phyloP scores from a whole-genome alignment of 1,140 invertebrate genomes.

The Atopsyche davidsoni region DNA sequence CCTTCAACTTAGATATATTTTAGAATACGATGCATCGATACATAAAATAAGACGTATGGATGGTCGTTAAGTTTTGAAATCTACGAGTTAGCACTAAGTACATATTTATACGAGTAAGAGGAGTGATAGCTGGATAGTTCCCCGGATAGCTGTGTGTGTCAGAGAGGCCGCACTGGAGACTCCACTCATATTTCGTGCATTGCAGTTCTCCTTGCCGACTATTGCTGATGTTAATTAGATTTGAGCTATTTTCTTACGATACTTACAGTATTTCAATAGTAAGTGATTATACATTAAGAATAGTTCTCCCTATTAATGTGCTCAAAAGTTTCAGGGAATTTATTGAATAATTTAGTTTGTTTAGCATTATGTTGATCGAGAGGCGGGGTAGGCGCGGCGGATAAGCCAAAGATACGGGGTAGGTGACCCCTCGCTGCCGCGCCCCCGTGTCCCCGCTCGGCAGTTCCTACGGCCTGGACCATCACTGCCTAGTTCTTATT shows the following conservation, averaged over 20 bases:
- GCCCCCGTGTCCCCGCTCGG: conserved; percentile 38
- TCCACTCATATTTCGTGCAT: conserved; percentile 31
- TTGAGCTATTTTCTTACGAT: conserved; percentile 25
- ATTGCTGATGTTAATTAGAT: conserved; percentile 16
- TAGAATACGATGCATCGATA: too few species aligned
- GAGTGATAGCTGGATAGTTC: too few species aligned
- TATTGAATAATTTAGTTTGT: conserved; percentile 28
- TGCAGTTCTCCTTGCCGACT: conserved; percentile 18
- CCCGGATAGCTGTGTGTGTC: too few species aligned
- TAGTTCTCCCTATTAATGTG: conserved; percentile 31
- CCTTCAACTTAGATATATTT: too few species aligned
- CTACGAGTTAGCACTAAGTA: too few species aligned
- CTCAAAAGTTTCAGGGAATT: conserved; percentile 30
- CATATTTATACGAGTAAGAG: too few species aligned
- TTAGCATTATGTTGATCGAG: conserved; percentile 25
- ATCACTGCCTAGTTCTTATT: conserved; percentile 35
- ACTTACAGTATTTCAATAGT: conserved; percentile 30
- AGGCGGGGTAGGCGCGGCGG: conserved; percentile 39
- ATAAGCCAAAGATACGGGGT: conserved; percentile 52
- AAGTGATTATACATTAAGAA: conserved; percentile 29
- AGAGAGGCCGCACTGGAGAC: conserved; percentile 25
- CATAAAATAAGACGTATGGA: too few species aligned
- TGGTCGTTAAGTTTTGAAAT: too few species aligned
- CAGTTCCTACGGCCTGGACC: conserved; percentile 29
- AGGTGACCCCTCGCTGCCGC: conserved; percentile 49